phyloP scores from a whole-genome alignment of 92 coral and sea anemone genomes.

The Phenganax subtilis region DNA sequence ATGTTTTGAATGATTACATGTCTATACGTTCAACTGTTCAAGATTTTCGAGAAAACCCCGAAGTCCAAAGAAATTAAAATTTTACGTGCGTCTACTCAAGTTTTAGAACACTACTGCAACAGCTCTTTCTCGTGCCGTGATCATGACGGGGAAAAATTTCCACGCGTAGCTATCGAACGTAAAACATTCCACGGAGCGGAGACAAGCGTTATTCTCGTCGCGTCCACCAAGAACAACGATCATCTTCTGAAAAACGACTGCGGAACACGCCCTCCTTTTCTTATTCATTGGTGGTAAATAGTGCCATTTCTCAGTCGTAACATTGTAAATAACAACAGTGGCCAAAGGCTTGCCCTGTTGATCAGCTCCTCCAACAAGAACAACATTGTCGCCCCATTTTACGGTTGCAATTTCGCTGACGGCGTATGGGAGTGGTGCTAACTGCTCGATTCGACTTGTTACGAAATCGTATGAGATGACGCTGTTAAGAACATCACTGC shows the following conservation, averaged over 20 bases:
- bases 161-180: slow-evolving; percentile 4
- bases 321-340: slow-evolving; percentile 19
- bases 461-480: slow-evolving; percentile 4
- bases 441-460: neutral
- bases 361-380: slow-evolving; percentile 27
- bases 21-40: too few relatives aligned
- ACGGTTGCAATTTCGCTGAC: slow-evolving; percentile 33
- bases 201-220: neutral
- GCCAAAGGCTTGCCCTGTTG: slow-evolving; percentile 1
- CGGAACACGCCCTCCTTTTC: slow-evolving; percentile 12
- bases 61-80: too few relatives aligned
- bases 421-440: slow-evolving; percentile 15
- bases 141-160: slow-evolving; percentile 25
- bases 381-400: slow-evolving; percentile 17
- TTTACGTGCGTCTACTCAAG: too few relatives aligned
- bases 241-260: slow-evolving; percentile 1
- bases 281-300: slow-evolving; percentile 11
- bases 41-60: too few relatives aligned
- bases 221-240: slow-evolving; percentile 28
- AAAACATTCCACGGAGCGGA: slow-evolving; percentile 13
- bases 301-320: slow-evolving; percentile 13
- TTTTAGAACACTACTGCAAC: slow-evolving; percentile 6
- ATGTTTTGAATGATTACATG: too few relatives aligned
- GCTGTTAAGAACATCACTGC: neutral
- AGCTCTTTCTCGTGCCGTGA: slow-evolving; percentile 5